phyloP scores from a whole-genome alignment of 2,113 vertebrate species.

The Verasper variegatus region DNA sequence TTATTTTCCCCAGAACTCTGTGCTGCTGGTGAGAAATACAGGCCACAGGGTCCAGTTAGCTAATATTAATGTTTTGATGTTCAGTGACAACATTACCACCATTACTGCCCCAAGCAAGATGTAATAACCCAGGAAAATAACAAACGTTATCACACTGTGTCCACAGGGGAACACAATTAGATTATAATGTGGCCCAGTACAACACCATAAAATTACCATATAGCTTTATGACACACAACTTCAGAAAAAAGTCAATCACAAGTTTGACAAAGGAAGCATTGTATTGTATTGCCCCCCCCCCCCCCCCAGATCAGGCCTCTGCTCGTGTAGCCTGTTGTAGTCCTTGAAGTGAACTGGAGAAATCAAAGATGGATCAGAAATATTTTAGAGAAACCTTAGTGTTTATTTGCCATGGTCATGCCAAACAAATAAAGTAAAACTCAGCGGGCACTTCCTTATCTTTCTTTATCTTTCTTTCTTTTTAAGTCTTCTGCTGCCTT shows the following conservation, averaged over 20 bases:
- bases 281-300: too few species aligned
- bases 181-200: slow-evolving; percentile 3
- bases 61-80: slow-evolving; percentile 28
- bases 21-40: background rate
- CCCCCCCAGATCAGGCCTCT: slow-evolving; percentile 4
- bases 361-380: slow-evolving; percentile 38
- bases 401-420: slow-evolving; percentile 13
- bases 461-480: background rate
- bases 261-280: background rate
- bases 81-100: background rate
- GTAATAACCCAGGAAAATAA: background rate
- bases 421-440: slow-evolving; percentile 35
- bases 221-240: background rate
- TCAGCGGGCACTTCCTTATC: background rate
- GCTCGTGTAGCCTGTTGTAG: slow-evolving; percentile 7
- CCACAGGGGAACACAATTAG: background rate
- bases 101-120: background rate
- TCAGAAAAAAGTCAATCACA: background rate
- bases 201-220: background rate
- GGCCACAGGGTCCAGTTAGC: background rate
- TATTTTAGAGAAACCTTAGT: background rate
- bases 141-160: background rate
- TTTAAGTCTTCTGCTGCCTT: slow-evolving; percentile 12
- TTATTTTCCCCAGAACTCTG: background rate
- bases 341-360: slow-evolving; percentile 26